Evolutionary conservation across 2,113 vertebrate species (phyloP), one percentile per base, ranked within the genome.

Genomic region (Psittacula cyanocephala): DNA sequence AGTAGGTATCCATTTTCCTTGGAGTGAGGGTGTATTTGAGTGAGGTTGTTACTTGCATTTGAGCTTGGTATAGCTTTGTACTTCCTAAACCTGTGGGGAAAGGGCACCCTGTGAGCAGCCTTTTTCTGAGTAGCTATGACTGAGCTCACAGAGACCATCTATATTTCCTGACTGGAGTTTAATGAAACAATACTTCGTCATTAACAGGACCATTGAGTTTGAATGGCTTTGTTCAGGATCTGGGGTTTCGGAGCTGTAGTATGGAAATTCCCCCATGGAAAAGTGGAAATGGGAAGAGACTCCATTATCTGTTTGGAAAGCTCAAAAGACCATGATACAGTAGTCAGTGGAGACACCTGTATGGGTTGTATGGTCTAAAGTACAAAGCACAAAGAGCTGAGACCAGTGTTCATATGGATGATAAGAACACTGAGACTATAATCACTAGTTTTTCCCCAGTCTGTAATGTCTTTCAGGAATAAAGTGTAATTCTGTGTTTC

Each of bases 401-500:
- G 59, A 55, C 52, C 33, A 43, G 29, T 43, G 44, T 13, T 86
- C n/a, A 33, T 44, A 28, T 6, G 31, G 63, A 31, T 35, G 33
- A 88, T 77, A 55, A 83, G 83, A 92, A 88, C 49, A 81, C 43
- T n/a, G 76, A 77, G 64, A n/a, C 8, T 29, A 33, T 64, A 86
- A 86, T 90, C 47, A 88, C 27, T 28, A 78, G 17, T 31, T 59
- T 93, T 94, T 79, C 82, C 79, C 57, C 44, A 67, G 63, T 33
- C 63, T 74, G 49, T 60, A 80, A 86, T 43, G 62, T 89, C 63
- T 82, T 93, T 92, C 75, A 80, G 71, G 35, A 95, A 76, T 88
- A 64, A 95, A 90, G 47, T 47, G 57, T 44, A 90, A 76, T 92
- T 95, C 77, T 59, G 60, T 87, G 59, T 81, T 95, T 91, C 85